Base-by-base conservation (phyloP, 2,797 vertebrate species). In the Channallabes apus region DNA sequence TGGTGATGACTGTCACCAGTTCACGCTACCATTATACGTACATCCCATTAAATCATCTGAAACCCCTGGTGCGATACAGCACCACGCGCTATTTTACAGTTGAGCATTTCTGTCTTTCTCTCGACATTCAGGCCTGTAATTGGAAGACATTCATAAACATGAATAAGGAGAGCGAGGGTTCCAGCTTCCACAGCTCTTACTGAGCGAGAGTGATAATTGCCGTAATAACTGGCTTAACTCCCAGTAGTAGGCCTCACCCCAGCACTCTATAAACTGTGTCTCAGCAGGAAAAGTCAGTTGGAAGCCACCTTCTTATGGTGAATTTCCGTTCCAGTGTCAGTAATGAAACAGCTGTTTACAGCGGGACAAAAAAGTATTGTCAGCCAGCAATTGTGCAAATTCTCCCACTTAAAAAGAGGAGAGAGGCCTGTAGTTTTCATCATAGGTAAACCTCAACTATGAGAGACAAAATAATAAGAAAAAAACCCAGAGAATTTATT, bases 181-280 rank as follows among this genome's bases (percentile, higher is more conserved):
- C 15, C 56, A 29, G n/a, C 62, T 51, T 61, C 32, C 85, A 41
- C 51, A 54, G 51, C 67, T 58, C 67, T 27, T 27, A 8, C 76
- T 67, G 58, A 22, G 51, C 17, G 38, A 78, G 82, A 59, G 2
- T 15, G 22, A 69, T 71, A 84, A 84, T 80, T 83, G 77, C 54
- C 18, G 12, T 58, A 76, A 75, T 64, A 41, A 64, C 41, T 35
- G 59, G 7, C 82, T 46, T 62, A 62, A 73, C 71, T 86, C 80
- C 46, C 81, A 38, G 85, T 20, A 46, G 73, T 35, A 62, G 65
- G 65, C 64, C 15, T 62, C 80, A 51, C 65, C 38, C 85, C 73
- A 62, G 35, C 75, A 56, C 32, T 72, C 18, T 38, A 38, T 59
- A 51, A 82, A 75, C 72, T 69, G 54, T 9, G 62, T 18, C 61